Base-by-base conservation (phyloP, 2,113 vertebrate species). In the Candoia aspera region DNA sequence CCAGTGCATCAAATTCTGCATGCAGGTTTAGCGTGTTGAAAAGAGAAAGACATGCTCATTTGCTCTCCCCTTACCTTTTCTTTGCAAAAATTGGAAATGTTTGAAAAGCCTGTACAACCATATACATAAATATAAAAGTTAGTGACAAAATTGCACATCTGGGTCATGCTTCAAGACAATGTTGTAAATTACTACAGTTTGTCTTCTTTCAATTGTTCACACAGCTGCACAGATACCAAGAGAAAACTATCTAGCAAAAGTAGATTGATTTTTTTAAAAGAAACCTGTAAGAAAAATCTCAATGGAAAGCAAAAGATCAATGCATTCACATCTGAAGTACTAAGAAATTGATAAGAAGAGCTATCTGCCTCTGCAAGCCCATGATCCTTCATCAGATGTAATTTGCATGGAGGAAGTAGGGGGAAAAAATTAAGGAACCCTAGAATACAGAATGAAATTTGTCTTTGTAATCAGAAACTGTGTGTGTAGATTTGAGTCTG, bases 21-120 rank as follows among this genome's bases (percentile, higher is more conserved):
- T 73, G 58, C 89, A 91, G 92, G 93, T 85, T 93, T 95, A 95
- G 88, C 90, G 86, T 95, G 88, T 13, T 90, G 91, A 91, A 0
- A 1, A 53, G 55, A 87, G 57, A 60, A 79, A 79, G 84, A 89
- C 15, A 19, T 8, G 62, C 29, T 37, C 55, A 11, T 12, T 53
- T 2, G 58, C 88, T 92, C 91, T 89, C 29, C 86, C 60, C 42
- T 91, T n/a, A 64, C 59, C 62, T 94, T 85, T 42, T 13, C 62
- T 21, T n/a, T 90, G 62, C 42, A 92, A 93, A 83, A 26, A 8
- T 0, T 21, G 6, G 9, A 46, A 33, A 95, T 93, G 46, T 8
- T 62, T 33, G 24, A 64, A 62, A 62, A 62, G 87, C 53, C 1
- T 19, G 21, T 0, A n/a, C 10, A 33, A 55, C 15, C 23, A 92